Evolutionary conservation across 2,113 vertebrate genomes (phyloP).

Genomic region (Triplophysa rosa): DNA sequence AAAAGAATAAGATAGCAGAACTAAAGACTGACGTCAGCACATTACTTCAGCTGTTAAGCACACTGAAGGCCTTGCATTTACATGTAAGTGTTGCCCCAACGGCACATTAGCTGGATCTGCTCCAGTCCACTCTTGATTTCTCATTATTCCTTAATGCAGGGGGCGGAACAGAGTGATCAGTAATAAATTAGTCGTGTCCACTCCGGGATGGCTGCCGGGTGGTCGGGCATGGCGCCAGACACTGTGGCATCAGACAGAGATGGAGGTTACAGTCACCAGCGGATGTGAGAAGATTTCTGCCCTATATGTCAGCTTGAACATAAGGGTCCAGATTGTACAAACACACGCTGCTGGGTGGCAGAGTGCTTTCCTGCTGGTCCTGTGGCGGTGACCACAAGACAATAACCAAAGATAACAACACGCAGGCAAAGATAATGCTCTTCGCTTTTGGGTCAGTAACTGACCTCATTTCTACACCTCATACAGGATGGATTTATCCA

Average conservation of each 20-base stretch:
- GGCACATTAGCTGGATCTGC: constrained; percentile 37
- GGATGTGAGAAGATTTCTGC: constrained; percentile 47
- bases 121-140: constrained; percentile 39
- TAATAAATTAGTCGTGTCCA: constrained; percentile 40
- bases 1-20: neutral
- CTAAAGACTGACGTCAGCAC: neutral
- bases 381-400: constrained; percentile 30
- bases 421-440: constrained; percentile 12
- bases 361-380: constrained; percentile 17
- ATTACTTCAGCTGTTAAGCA: constrained; percentile 8
- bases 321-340: constrained; percentile 38
- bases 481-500: neutral
- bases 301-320: constrained; percentile 42
- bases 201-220: constrained; percentile 34
- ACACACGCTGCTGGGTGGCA: constrained; percentile 29
- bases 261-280: constrained; percentile 27
- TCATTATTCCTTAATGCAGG: constrained; percentile 37
- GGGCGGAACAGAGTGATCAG: constrained; percentile 30
- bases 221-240: constrained; percentile 31
- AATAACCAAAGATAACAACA: constrained; percentile 4
- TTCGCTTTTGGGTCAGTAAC: neutral
- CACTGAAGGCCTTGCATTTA: constrained; percentile 9
- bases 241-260: constrained; percentile 34
- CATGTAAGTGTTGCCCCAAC: neutral
- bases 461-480: constrained; percentile 11